phyloP scores from a whole-genome alignment of 1,140 invertebrate species.

The Diprion similis region DNA sequence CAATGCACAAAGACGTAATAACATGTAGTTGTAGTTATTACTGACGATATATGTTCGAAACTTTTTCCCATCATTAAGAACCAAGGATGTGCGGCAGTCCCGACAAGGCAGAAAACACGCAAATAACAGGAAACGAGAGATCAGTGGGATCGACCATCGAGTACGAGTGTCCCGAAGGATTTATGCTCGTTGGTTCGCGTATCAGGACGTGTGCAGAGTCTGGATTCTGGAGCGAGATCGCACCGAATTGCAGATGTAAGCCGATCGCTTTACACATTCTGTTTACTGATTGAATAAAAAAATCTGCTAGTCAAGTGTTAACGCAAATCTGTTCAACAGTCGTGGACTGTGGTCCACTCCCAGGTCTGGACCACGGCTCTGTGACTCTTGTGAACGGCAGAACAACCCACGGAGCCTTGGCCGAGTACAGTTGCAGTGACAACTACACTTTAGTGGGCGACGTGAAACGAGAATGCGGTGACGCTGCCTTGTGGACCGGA shows the following conservation, averaged over 20 bases:
- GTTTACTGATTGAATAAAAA: neutral
- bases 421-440: conserved; percentile 78
- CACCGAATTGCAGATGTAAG: conserved; percentile 88
- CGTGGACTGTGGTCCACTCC: conserved; percentile 80
- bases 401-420: conserved; percentile 80
- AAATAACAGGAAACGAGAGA: conserved; percentile 75
- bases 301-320: neutral
- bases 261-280: conserved; percentile 29
- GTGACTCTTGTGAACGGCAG: conserved; percentile 71
- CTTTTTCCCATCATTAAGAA: conserved; percentile 62
- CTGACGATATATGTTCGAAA: conserved; percentile 8
- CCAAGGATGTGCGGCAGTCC: conserved; percentile 86
- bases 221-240: conserved; percentile 81
- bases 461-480: conserved; percentile 75
- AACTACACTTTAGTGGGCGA: conserved; percentile 86
- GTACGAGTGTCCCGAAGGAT: conserved; percentile 84
- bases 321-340: conserved; percentile 61
- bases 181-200: conserved; percentile 78
- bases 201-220: conserved; percentile 72
- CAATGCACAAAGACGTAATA: too few species aligned
- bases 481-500: conserved; percentile 82
- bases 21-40: too few species aligned
- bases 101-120: conserved; percentile 84
- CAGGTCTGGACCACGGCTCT: conserved; percentile 75
- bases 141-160: conserved; percentile 73